Base-by-base conservation (phyloP, 2,797 vertebrate species). In the Argyrosomus regius region DNA sequence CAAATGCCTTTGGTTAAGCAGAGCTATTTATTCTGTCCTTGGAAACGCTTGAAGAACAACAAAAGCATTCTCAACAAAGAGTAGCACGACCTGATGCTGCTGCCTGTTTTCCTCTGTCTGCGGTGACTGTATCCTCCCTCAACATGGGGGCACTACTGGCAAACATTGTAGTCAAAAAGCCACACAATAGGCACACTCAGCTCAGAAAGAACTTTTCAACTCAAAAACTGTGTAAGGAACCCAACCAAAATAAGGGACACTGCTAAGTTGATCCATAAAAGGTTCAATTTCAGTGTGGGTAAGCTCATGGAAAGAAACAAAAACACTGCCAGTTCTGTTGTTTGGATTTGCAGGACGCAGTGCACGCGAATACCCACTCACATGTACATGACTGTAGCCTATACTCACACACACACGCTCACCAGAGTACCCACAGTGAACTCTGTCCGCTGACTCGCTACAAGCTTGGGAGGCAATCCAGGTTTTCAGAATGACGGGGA, bases 1-100 rank as follows among this genome's bases (percentile, higher is more conserved):
- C 82, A 61, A 92, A 93, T 92, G 87, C 88, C 92, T 95, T 93
- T 92, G 91, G 91, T 93, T 91, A 87, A 71, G 71, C 77, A 3
- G 41, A 67, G 88, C 83, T 94, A 91, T 94, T 95, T 94, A 92
- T 92, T 92, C 78, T 82, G 77, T 90, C 88, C 89, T 72, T 86
- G 86, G 90, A 94, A 93, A 92, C 75, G 39, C 50, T 59, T 52
- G 77, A 80, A 83, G 78, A 90, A 92, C 89, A 91, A 91, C 91
- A 92, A 90, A 92, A 87, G 88, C 83, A 24, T 86, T 89, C 84
- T 77, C 24, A 87, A 91, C 89, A 86, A 88, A 87, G 87, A 81
- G 71, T 5, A 79, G 83, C 80, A 13, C 10, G 71, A 88, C 86
- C 90, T 86, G 89, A 89, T 83, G 82, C 88, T 67, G 81, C 74